A percentile compares a stretch with the other conserved stretches of the same genome.
phyloP scores from a whole-genome alignment of 1,140 invertebrate genomes.

The Drosophila busckii region DNA sequence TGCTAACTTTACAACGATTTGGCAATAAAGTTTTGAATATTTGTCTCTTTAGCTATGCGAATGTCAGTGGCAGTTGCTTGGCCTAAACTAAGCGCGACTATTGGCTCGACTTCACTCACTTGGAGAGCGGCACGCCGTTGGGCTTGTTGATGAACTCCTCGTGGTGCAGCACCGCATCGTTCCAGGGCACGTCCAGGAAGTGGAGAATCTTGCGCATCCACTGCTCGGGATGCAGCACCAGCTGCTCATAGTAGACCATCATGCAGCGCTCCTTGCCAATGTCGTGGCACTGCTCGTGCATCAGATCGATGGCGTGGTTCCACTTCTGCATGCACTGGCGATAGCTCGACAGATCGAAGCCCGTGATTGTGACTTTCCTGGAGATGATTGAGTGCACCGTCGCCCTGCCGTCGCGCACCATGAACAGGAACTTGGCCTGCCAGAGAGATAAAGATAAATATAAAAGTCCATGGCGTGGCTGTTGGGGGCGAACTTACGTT shows the following conservation, averaged over 20 bases:
- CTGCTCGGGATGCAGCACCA: constrained; percentile 94
- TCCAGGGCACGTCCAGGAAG: constrained; percentile 97
- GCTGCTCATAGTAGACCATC: constrained; percentile 96
- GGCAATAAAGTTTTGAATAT: too few species aligned
- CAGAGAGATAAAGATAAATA: constrained; percentile 80
- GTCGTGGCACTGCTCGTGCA: constrained; percentile 95
- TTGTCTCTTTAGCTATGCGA: too few species aligned
- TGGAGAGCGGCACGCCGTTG: constrained; percentile 93
- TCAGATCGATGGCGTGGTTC: constrained; percentile 96
- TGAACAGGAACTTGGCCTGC: constrained; percentile 95
- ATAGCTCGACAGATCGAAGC: constrained; percentile 96
- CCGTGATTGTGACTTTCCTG: constrained; percentile 98
- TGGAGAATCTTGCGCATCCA: constrained; percentile 94
- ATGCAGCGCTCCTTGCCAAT: constrained; percentile 92
- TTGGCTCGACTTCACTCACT: constrained; percentile 84
- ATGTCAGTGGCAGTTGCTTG: too few species aligned
- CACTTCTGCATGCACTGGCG: constrained; percentile 96
- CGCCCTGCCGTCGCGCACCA: constrained; percentile 98
- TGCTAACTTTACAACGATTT: too few species aligned
- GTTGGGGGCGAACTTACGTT: constrained; percentile 80
- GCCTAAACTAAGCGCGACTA: too few species aligned
- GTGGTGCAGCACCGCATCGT: constrained; percentile 97
- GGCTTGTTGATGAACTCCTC: constrained; percentile 98
- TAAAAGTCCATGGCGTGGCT: not conserved
- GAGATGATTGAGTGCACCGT: constrained; percentile 98